A percentile compares a stretch with the other conserved stretches of the same genome.
phyloP scores from a whole-genome alignment of 1,140 invertebrate species.

The Neodiprion virginianus region DNA sequence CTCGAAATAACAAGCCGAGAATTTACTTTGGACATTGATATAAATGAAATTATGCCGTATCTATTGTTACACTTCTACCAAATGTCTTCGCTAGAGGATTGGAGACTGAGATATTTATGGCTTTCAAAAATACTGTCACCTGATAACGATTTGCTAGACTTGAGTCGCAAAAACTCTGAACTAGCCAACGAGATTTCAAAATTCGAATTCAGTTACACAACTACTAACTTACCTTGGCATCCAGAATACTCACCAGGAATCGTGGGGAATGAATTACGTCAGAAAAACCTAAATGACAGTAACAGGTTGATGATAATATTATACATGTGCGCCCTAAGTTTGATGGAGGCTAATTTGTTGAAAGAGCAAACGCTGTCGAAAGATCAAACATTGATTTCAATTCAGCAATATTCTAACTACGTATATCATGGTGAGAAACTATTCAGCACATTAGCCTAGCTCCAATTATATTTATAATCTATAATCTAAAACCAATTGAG shows the following conservation, averaged over 20 bases:
- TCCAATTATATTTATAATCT: too few species aligned
- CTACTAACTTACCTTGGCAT: constrained; percentile 34
- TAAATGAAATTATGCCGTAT: constrained; percentile 39
- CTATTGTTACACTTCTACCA: constrained; percentile 53
- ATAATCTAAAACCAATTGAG: too few species aligned
- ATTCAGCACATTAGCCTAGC: background rate
- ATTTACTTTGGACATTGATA: constrained; percentile 20
- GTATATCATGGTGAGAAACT: constrained; percentile 43
- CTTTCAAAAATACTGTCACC: constrained; percentile 25
- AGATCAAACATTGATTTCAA: constrained; percentile 34
- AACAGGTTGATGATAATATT: constrained; percentile 44
- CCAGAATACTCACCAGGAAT: constrained; percentile 12
- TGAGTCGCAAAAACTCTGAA: constrained; percentile 17
- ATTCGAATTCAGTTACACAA: constrained; percentile 29
- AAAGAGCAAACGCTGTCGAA: background rate
- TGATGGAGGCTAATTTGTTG: constrained; percentile 11
- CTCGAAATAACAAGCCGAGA: background rate
- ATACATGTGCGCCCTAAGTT: constrained; percentile 29
- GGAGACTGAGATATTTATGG: constrained; percentile 38
- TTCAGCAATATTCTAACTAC: constrained; percentile 48
- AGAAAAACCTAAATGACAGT: constrained; percentile 19
- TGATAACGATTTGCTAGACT: constrained; percentile 19
- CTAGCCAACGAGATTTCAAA: constrained; percentile 25
- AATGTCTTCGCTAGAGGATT: constrained; percentile 37
- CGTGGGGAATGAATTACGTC: background rate